These are phyloP conservation scores for Musca vetustissima DNA, from an alignment of 1,140 invertebrate species.

Conservation along the genomic window DNA sequence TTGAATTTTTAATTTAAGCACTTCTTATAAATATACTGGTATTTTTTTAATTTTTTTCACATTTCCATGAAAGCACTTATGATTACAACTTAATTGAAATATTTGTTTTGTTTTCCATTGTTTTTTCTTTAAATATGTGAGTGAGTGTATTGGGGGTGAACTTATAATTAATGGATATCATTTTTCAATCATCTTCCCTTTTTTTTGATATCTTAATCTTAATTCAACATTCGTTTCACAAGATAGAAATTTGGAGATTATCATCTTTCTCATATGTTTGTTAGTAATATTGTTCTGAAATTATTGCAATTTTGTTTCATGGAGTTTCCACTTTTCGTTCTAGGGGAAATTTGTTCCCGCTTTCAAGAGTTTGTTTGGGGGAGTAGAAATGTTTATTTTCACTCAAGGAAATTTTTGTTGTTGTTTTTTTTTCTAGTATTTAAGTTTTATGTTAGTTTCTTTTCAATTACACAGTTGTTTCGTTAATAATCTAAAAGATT, in stretches of 20 bases:
- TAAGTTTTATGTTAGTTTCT: neutral
- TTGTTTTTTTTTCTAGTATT: neutral
- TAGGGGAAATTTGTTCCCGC: neutral
- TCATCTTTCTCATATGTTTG: neutral
- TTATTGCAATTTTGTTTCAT: slow-evolving; percentile 14
- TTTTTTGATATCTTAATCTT: neutral
- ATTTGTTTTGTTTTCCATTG: neutral
- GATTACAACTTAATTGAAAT: slow-evolving; percentile 24
- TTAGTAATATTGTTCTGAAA: slow-evolving; percentile 13
- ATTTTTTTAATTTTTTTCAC: neutral
- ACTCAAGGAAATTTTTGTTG: neutral
- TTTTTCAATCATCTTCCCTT: slow-evolving; percentile 1
- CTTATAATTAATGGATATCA: slow-evolving; percentile 6
- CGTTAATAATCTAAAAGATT: no score
- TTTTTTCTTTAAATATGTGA: neutral
- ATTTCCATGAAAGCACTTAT: slow-evolving; percentile 17
- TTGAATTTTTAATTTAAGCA: slow-evolving; percentile 11
- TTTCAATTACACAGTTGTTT: no score
- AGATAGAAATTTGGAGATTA: no score
- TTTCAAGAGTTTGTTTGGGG: no score
- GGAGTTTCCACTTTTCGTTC: neutral
- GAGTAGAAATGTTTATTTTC: no score
- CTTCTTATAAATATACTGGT: neutral
- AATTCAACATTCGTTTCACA: neutral
- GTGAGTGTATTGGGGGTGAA: slow-evolving; percentile 1